Base-by-base conservation (phyloP, 2,113 vertebrate genomes). In the Chaetorhynchus papuensis region DNA sequence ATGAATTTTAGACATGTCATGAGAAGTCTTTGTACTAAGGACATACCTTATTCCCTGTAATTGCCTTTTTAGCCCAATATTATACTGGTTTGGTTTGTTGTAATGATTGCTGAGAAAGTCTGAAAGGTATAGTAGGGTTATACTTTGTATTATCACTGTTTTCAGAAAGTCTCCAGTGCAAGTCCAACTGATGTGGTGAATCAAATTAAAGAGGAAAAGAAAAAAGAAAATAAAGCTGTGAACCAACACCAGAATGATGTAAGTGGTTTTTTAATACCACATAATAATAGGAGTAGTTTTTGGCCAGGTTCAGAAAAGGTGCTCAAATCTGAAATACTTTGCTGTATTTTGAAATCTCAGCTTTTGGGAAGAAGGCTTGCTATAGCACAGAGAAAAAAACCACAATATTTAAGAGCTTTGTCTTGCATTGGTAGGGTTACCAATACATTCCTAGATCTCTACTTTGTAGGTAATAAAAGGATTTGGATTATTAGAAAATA, bases 231-330 rank as follows among this genome's bases (percentile, higher is more conserved):
- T 9, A 79, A 86, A 83, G 68, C 57, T 85, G 90, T 66, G 45
- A 85, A 66, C 10, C 90, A 17, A 28, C 71, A 81, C 20, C 18
- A 14, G 17, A 94, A 86, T 28, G 94, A 98, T 97, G 99, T 99
- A 92, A 94, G 93, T 85, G 15, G 16, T 41, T 59, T 7, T 37
- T 85, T 70, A 71, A 26, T 72, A n/a, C 28, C 15, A 13, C 4
- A 0, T n/a, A n/a, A 11, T 35, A 20, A 13, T 17, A 50, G 21
- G 8, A 53, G 5, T 59, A 13, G 2, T 1, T 24, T 65, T 81
- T 74, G 44, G 15, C 27, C 50, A 6, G 4, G 11, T 42, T 76
- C 35, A 70, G 44, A 49, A 56, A 69, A 79, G 42, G 11, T 37
- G 7, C 39, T 56, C 33, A 41, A 54, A 74, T 66, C 59, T 49